Percentiles rank a stretch among this genome's conserved stretches.
These are phyloP conservation scores for Nomada goodeniana DNA, from an alignment of 2,888 invertebrate genomes.

Conservation along the genomic window DNA sequence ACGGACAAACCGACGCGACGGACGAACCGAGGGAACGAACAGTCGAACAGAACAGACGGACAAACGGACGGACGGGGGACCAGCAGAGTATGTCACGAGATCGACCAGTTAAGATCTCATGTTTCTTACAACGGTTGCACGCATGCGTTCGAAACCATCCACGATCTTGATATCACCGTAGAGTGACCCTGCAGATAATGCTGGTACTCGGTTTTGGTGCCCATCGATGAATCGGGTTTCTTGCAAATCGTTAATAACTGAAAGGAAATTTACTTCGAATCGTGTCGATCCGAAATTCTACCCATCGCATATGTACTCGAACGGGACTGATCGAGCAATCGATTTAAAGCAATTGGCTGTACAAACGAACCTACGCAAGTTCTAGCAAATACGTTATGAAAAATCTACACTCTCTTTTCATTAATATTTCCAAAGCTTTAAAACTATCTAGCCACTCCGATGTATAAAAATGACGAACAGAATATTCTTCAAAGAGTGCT, in stretches of 20 bases:
- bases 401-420: not conserved
- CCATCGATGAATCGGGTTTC: slow-evolving; percentile 18
- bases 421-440: too few relatives aligned
- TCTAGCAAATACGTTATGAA: too few relatives aligned
- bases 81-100: slow-evolving; percentile 77
- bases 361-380: too few relatives aligned
- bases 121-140: slow-evolving; percentile 73
- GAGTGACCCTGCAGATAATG: slow-evolving; percentile 64
- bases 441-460: too few relatives aligned
- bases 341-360: too few relatives aligned
- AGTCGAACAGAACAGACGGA: slow-evolving; percentile 73
- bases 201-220: slow-evolving; percentile 16
- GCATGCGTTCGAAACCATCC: slow-evolving; percentile 70
- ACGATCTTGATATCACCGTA: slow-evolving; percentile 73
- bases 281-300: not conserved
- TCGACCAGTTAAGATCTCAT: slow-evolving; percentile 82
- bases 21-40: slow-evolving; percentile 69
- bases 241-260: slow-evolving; percentile 46
- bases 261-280: slow-evolving; percentile 14
- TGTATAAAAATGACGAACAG: not conserved
- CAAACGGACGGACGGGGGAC: slow-evolving; percentile 70
- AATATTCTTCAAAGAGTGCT: not conserved
- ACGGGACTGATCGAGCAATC: too few relatives aligned
- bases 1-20: slow-evolving; percentile 74
- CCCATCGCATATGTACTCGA: too few relatives aligned